phyloP scores from a whole-genome alignment of 2,888 invertebrate genomes.

The Suillia variegata region DNA sequence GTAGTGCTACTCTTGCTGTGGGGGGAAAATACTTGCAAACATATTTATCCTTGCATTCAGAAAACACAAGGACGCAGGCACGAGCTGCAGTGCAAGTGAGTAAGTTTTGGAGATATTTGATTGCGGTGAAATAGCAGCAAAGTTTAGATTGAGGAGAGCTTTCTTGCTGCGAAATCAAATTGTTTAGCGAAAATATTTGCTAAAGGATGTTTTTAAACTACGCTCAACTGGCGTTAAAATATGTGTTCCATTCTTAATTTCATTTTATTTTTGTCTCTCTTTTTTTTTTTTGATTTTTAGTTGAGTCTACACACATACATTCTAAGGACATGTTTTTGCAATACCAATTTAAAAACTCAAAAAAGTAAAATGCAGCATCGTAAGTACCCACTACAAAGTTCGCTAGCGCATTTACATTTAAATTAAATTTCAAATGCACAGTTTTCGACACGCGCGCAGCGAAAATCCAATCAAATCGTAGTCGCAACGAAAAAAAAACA shows the following conservation, averaged over 20 bases:
- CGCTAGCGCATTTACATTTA: conserved; percentile 54
- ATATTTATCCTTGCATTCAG: conserved; percentile 21
- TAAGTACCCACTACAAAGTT: no score
- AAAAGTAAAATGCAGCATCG: conserved; percentile 31
- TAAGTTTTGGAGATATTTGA: background rate
- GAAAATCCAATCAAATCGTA: background rate
- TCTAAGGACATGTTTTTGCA: background rate
- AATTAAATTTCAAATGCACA: conserved; percentile 54
- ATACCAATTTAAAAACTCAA: background rate
- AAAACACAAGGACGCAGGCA: no score
- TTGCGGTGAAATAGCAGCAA: background rate
- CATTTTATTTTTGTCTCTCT: background rate
- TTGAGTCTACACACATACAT: background rate
- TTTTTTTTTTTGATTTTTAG: background rate
- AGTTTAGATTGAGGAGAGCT: no score
- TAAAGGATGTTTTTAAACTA: no score
- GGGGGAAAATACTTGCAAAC: conserved; percentile 38
- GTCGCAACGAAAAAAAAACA: background rate
- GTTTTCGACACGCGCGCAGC: conserved; percentile 31
- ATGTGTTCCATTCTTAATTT: no score
- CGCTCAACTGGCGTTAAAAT: no score
- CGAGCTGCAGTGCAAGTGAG: no score
- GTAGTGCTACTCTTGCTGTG: conserved; percentile 40
- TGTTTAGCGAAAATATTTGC: no score
- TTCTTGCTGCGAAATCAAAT: no score